Base-by-base conservation (phyloP, 2,797 vertebrate genomes). In the Macroramphosus scolopax region DNA sequence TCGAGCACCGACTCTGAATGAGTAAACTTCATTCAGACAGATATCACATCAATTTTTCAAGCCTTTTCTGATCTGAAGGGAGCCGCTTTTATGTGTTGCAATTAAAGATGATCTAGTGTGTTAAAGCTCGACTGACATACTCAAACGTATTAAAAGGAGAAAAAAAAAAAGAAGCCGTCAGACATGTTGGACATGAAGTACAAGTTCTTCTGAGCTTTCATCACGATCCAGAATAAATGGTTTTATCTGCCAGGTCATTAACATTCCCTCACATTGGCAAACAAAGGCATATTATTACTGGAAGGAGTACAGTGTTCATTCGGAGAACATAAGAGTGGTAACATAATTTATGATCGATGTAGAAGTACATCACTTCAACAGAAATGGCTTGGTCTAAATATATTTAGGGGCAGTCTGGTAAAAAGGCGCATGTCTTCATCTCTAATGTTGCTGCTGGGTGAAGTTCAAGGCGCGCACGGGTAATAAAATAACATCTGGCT, bases 61-160 rank as follows among this genome's bases (percentile, higher is more conserved):
- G 60, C 45, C 43, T 18, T 14, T 22, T 62, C 66, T 63, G 51
- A 79, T 81, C 58, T 70, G 51, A 51, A 49, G 51, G 50, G 56
- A 74, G 31, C 32, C 41, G 59, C 60, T 53, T 72, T 67, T 30
- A 60, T 75, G 63, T 62, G 48, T 46, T 46, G 42, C 56, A 80
- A 65, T 75, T 79, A 73, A 75, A 73, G 35, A 55, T 69, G 77
- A 87, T 82, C 38, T 54, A 78, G 63, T 50, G 18, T 44, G 52
- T 65, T 65, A 68, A 84, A 82, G 55, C 56, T 62, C 34, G 51
- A 55, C 57, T 66, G 57, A 71, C 54, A 45, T 14, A 44, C 68
- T 78, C 67, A 58, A 64, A 77, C 56, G 41, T 17, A 70, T 62
- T 37, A 47, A 65, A 48, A 37, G 30, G 43, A 38, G 39, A 38